These are phyloP conservation scores for Maccullochella peelii DNA, from an alignment of 2,113 vertebrate species.

Conservation along the genomic window DNA sequence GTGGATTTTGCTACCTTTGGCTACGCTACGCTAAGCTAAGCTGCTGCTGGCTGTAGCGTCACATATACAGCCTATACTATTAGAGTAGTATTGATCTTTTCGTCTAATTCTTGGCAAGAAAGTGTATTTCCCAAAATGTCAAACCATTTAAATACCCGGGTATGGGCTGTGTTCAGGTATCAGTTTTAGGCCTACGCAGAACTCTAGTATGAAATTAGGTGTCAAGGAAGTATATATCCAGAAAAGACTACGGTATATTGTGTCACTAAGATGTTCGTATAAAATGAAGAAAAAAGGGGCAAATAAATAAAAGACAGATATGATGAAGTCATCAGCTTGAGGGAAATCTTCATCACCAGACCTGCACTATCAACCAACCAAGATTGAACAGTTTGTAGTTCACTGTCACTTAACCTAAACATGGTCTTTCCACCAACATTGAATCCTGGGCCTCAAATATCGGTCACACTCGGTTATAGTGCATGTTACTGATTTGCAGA, in stretches of 20 bases:
- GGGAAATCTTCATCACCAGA: background rate
- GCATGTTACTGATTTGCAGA: conserved; percentile 25
- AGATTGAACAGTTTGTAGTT: background rate
- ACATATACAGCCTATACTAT: too few species aligned
- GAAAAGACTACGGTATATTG: background rate
- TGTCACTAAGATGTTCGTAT: background rate
- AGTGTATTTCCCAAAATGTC: too few species aligned
- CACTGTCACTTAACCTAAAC: background rate
- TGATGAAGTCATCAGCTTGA: background rate
- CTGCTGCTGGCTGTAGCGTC: too few species aligned
- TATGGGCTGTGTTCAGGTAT: too few species aligned
- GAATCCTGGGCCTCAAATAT: background rate
- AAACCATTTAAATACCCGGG: too few species aligned
- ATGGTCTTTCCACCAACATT: background rate
- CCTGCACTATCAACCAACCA: background rate
- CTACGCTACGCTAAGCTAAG: too few species aligned
- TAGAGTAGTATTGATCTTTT: too few species aligned
- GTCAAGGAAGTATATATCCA: too few species aligned
- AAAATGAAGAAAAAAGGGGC: background rate
- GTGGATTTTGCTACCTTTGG: too few species aligned
- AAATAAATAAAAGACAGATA: background rate
- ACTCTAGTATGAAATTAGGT: background rate
- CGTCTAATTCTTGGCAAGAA: too few species aligned
- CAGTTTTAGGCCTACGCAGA: background rate
- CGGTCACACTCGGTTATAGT: background rate